phyloP scores from a whole-genome alignment of 2,797 vertebrate genomes.

The Vireo griseus region DNA sequence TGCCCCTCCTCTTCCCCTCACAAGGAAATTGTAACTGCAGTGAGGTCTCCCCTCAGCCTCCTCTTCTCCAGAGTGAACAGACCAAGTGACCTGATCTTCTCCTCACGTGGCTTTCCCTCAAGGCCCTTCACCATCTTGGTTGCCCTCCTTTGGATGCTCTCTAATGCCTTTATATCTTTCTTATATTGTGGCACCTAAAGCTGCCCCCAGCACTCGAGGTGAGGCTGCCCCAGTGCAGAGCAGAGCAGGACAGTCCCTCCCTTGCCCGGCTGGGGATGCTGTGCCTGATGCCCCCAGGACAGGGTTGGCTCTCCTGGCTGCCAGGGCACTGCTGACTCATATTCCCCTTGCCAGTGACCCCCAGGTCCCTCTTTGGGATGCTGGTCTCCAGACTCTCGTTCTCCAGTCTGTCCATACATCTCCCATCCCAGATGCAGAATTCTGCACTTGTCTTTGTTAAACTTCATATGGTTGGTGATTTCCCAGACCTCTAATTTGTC shows the following conservation, averaged over 20 bases:
- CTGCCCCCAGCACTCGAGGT: rapidly evolving
- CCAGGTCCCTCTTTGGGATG: no score
- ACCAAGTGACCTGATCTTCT: background rate
- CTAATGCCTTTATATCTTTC: background rate
- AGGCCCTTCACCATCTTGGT: background rate
- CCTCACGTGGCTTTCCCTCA: background rate
- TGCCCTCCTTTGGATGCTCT: background rate
- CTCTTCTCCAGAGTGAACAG: background rate
- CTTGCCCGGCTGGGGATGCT: rapidly evolving
- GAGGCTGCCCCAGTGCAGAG: rapidly evolving
- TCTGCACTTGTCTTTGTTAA: background rate
- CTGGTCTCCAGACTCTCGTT: background rate
- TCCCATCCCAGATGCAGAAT: background rate
- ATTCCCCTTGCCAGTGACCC: background rate
- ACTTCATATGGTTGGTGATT: background rate
- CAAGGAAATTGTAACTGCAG: background rate
- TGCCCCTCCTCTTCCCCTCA: background rate
- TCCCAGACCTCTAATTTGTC: background rate
- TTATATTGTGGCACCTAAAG: rapidly evolving
- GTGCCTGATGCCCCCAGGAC: background rate
- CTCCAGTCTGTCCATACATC: no score
- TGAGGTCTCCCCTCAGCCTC: background rate
- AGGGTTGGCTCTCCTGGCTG: rapidly evolving
- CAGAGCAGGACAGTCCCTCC: background rate
- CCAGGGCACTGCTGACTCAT: background rate